Conservation (phyloP, 2,797 vertebrate genomes). For the Babyrousa celebensis region DNA sequence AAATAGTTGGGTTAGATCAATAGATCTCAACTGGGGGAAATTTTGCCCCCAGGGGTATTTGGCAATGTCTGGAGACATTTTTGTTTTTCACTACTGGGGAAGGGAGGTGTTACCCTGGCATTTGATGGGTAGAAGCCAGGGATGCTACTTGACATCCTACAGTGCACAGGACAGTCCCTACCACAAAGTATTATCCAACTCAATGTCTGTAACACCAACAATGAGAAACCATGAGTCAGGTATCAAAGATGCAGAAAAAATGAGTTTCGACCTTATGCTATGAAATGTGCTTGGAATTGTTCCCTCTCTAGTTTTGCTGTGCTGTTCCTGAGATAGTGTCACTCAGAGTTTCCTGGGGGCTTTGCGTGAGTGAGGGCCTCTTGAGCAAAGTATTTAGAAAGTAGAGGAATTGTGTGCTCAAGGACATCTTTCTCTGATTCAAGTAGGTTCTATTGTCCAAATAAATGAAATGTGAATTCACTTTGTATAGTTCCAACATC, state of each 20-base stretch:
- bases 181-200: background rate
- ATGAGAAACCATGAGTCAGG: background rate
- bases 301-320: background rate
- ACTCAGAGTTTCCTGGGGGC: background rate
- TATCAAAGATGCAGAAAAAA: background rate
- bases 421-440: background rate
- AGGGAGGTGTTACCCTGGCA: background rate
- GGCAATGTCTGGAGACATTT: slow-evolving; percentile 12
- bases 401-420: background rate
- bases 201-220: background rate
- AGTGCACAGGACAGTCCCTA: background rate
- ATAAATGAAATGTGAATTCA: slow-evolving; percentile 33
- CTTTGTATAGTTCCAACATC: background rate
- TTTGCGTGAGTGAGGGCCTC: background rate
- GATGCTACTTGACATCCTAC: background rate
- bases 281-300: background rate
- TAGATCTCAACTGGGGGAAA: background rate
- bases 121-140: background rate
- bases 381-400: background rate
- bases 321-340: background rate
- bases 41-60: background rate
- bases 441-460: background rate
- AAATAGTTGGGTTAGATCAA: background rate
- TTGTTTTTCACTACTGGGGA: background rate
- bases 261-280: background rate